Conservation (phyloP, 2,888 invertebrate species). For the Panzeria rudis region DNA sequence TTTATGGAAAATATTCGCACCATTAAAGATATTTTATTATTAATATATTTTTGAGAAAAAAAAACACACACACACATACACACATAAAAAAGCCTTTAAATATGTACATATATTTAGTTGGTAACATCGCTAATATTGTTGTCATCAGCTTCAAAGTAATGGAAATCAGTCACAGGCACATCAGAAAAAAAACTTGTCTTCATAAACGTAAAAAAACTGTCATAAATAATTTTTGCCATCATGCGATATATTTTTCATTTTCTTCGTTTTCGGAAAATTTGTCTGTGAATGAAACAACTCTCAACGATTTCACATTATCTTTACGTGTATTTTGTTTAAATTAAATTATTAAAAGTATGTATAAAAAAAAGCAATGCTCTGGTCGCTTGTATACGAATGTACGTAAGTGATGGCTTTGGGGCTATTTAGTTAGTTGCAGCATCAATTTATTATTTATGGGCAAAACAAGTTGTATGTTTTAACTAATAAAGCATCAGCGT, state of each 20-base stretch:
- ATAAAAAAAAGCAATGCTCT: neutral
- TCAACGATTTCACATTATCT: constrained; percentile 45
- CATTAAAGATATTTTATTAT: neutral
- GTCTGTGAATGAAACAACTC: constrained; percentile 27
- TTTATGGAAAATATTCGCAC: constrained; percentile 9
- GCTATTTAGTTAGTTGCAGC: constrained; percentile 22
- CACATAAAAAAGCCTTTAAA: neutral
- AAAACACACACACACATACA: neutral
- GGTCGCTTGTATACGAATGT: neutral
- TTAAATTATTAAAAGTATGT: constrained; percentile 38
- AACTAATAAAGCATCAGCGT: constrained; percentile 47
- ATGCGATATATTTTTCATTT: constrained; percentile 33
- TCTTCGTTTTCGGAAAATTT: constrained; percentile 38
- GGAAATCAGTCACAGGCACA: constrained; percentile 8
- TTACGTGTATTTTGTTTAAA: constrained; percentile 35
- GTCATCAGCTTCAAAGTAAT: constrained; percentile 17
- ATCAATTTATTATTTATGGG: constrained; percentile 53
- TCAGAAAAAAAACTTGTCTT: constrained; percentile 35
- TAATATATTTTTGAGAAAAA: neutral
- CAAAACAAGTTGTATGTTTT: constrained; percentile 44
- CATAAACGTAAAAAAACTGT: constrained; percentile 27
- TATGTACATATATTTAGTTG: neutral
- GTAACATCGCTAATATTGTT: constrained; percentile 35
- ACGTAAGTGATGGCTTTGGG: neutral
- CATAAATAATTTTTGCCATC: constrained; percentile 21